phyloP scores from a whole-genome alignment of 2,113 vertebrate species.

The Grammomys surdaster region DNA sequence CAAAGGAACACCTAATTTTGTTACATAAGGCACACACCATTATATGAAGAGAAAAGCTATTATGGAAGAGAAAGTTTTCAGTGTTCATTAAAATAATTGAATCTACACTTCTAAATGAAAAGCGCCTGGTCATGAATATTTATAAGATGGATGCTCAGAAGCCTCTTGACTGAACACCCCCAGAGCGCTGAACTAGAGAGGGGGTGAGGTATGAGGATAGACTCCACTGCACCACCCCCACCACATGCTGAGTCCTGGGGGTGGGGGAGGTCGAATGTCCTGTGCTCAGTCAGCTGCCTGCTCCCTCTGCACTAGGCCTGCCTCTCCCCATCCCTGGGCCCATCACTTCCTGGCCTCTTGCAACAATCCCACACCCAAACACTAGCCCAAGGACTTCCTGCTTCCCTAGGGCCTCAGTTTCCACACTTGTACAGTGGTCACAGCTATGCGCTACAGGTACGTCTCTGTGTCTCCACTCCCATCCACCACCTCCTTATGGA shows the following conservation, averaged over 20 bases:
- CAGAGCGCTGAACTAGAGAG: background rate
- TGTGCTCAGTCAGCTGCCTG: background rate
- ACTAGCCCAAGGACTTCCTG: background rate
- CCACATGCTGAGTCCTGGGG: background rate
- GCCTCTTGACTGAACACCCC: background rate
- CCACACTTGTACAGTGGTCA: background rate
- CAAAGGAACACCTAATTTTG: background rate
- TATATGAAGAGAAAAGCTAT: background rate
- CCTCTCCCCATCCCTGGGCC: too few relatives aligned
- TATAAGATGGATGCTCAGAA: background rate
- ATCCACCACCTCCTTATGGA: background rate
- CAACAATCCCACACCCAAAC: background rate
- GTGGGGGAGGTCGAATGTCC: background rate
- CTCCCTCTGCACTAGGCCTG: accelerated
- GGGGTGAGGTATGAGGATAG: background rate
- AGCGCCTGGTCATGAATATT: background rate
- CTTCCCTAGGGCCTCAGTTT: background rate
- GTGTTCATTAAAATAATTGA: slow-evolving; percentile 32
- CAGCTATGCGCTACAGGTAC: background rate
- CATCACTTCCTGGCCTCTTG: background rate
- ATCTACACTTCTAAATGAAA: slow-evolving; percentile 11
- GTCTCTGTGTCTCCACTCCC: background rate
- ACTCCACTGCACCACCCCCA: background rate
- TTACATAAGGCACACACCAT: background rate
- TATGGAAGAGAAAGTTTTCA: background rate